Percentiles rank a stretch among this genome's conserved stretches.
Conservation (phyloP, 2,888 invertebrate genomes). For the Morpho helenor region DNA sequence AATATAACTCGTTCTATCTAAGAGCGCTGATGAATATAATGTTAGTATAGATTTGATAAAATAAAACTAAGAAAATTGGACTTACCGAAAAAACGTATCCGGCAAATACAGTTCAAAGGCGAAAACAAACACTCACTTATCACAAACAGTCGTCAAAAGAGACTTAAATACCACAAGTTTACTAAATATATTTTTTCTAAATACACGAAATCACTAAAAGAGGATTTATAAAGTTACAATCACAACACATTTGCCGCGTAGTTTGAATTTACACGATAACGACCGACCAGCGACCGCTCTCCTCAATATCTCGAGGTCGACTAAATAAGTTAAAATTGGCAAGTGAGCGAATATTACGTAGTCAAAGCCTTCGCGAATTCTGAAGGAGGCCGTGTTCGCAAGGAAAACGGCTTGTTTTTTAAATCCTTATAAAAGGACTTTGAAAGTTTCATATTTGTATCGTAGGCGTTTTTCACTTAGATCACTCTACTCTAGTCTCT, state of each 20-base stretch:
- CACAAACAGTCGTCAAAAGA: slow-evolving; percentile 25
- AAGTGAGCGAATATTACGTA: slow-evolving; percentile 55
- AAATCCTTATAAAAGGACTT: slow-evolving; percentile 16
- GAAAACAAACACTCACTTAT: slow-evolving; percentile 28
- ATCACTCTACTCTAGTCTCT: too few species aligned
- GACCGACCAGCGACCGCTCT: slow-evolving; percentile 42
- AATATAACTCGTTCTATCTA: too few species aligned
- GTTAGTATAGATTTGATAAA: too few species aligned
- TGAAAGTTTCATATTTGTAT: slow-evolving; percentile 6
- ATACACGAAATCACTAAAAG: slow-evolving; percentile 15
- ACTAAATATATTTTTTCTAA: neutral
- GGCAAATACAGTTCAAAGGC: slow-evolving; percentile 20
- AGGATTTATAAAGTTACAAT: slow-evolving; percentile 20
- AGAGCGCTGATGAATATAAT: too few species aligned
- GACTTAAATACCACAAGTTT: slow-evolving; percentile 11
- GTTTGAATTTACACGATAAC: slow-evolving; percentile 54
- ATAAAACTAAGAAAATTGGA: neutral
- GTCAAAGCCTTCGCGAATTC: slow-evolving; percentile 50
- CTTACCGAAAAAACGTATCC: slow-evolving; percentile 33
- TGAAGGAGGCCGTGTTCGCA: slow-evolving; percentile 61
- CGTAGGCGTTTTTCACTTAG: neutral
- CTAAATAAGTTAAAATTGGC: slow-evolving; percentile 55
- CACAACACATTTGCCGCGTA: slow-evolving; percentile 48
- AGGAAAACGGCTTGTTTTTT: slow-evolving; percentile 62
- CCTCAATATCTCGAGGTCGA: slow-evolving; percentile 65